Evolutionary conservation across 35 echinoderm and acorn worm species (phyloP), one percentile per base, ranked within the genome.

Genomic region (Ophioderma brevispina): DNA sequence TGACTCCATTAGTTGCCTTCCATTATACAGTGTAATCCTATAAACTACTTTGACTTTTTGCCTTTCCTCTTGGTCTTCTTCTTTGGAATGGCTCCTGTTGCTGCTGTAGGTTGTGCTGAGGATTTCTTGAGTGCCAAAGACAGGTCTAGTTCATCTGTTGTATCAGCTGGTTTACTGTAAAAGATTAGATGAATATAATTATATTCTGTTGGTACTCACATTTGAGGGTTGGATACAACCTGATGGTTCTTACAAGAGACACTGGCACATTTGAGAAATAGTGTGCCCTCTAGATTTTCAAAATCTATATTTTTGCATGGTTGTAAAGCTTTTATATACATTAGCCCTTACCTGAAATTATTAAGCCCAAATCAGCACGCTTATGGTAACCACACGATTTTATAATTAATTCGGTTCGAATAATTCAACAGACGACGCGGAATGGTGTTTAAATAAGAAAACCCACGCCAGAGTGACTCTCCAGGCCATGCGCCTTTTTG

Each of bases 101-200:
- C 80, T 43, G 39, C 8, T 38, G 33, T 34, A 21, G 33, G 42
- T 40, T 79, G 31, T 37, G n/a, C 3, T 36, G 88, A 76, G 1
- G 92, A 49, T 15, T 84, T 87, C 38, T 91, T 94, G 46, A 94
- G 84, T 4, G 88, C 93, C 35, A 88, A 38, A 37, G 93, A 91
- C 37, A 94, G 84, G 36, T 94, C 88, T 19, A 94, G 76, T 21
- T 87, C 93, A 40, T 38, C 93, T 10, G 90, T 78, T 38, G 34
- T 31, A 17, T 85, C 75, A 35, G 32, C 10, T 59, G 64, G 40
- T 80, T 79, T 85, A 33, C 55, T 86, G 83, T 37, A 85, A 33
- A 59, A 85, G 31, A 49, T 33, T 33, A 0, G 55, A 81, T 40
- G 0, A 38, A 81, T 23, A 42, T 40, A 18, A 18, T 38, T 81